Evolutionary conservation across 2,113 vertebrate genomes (phyloP).

Genomic region (Nothoprocta pentlandii): DNA sequence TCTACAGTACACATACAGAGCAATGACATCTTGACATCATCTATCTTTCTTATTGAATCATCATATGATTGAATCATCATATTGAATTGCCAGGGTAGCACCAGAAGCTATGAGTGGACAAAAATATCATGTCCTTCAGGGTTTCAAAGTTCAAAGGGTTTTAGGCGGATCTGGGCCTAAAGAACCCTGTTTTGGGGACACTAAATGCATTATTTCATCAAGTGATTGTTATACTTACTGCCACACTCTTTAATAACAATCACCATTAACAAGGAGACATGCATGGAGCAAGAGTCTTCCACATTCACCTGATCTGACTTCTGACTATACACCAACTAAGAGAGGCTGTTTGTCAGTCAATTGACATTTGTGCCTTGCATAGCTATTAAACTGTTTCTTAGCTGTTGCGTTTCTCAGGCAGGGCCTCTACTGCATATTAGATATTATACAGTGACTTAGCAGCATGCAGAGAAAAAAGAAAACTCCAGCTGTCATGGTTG

Average conservation of each 20-base stretch:
- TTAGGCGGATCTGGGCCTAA: background rate
- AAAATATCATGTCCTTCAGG: background rate
- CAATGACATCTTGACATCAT: background rate
- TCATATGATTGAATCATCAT: background rate
- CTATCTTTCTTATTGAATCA: background rate
- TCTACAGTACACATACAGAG: background rate
- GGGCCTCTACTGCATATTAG: background rate
- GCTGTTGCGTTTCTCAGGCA: background rate
- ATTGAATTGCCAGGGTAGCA: background rate
- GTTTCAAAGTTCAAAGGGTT: background rate
- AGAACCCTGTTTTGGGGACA: background rate
- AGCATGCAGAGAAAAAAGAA: background rate
- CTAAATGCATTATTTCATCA: background rate
- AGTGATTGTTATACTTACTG: fast-evolving
- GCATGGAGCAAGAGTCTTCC: fast-evolving
- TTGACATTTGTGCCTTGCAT: background rate
- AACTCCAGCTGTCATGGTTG: fast-evolving
- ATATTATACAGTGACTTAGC: background rate
- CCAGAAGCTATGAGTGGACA: background rate
- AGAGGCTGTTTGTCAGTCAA: background rate
- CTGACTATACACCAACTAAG: background rate
- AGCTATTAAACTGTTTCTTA: background rate
- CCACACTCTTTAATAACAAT: background rate
- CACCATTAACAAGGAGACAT: background rate
- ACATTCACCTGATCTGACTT: background rate